These are phyloP conservation scores for Halesus radiatus DNA, from an alignment of 1,140 invertebrate genomes.

Conservation along the genomic window DNA sequence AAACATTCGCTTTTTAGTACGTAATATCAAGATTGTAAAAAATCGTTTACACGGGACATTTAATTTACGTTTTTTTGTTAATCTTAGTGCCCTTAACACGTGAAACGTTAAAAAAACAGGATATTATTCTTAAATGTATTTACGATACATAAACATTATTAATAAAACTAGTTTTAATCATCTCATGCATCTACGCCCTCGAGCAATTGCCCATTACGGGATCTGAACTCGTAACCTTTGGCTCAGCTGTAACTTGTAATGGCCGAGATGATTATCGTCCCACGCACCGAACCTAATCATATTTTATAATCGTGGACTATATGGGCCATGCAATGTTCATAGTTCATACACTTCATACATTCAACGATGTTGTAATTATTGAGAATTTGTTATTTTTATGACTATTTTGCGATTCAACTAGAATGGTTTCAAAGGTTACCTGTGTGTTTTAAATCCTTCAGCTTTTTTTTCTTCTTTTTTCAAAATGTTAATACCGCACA, in stretches of 20 bases:
- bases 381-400: background rate
- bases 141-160: conserved; percentile 8
- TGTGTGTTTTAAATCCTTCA: too few relatives aligned
- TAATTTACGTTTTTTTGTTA: too few relatives aligned
- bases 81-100: too few relatives aligned
- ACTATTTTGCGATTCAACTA: too few relatives aligned
- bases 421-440: too few relatives aligned
- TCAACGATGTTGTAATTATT: background rate
- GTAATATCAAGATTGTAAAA: too few relatives aligned
- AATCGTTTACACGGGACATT: too few relatives aligned
- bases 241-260: background rate
- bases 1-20: too few relatives aligned
- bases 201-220: background rate
- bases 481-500: too few relatives aligned
- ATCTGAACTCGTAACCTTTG: conserved; percentile 23
- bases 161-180: conserved; percentile 10
- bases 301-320: conserved; percentile 21
- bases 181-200: conserved; percentile 16
- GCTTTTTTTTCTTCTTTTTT: too few relatives aligned
- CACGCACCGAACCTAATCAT: conserved; percentile 32
- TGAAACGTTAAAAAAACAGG: too few relatives aligned
- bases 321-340: background rate
- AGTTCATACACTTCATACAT: background rate
- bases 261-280: background rate
- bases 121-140: conserved; percentile 16